Base-by-base conservation (phyloP, 1,140 invertebrate species). In the Papilio polyxenes region DNA sequence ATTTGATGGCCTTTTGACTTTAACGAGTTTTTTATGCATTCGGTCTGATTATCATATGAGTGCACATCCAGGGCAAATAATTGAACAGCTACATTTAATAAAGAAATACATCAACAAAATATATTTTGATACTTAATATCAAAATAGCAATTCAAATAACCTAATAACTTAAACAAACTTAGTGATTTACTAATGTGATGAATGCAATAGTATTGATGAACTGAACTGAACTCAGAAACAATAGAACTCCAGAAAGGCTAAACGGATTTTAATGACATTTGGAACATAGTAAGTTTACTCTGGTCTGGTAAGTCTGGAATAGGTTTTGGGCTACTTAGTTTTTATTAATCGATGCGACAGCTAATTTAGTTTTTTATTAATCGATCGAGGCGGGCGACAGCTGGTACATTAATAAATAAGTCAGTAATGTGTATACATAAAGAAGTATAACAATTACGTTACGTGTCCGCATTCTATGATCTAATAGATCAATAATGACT, bases 401-500 rank as follows among this genome's bases (percentile, higher is more conserved):
- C n/a, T 13, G 6, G 3, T 65, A 31, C 23, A 13, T 65, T 65
- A 37, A 65, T 37, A 72, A 72, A 72, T 72, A 72, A 65, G 23
- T 72, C 65, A 72, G 13, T 40, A 72, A 72, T 72, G 65, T 72
- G 31, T 69, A 69, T 69, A 59, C 56, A 23, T 62, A 62, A 20
- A 62, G 17, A 37, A 72, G 31, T 72, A 72, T 72, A 37, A 72
- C 65, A 72, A 72, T 37, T 72, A 72, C 15, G 65, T 72, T 37
- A 72, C 65, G 65, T 72, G 65, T 72, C 65, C 65, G 65, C 65
- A 31, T 72, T 72, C 65, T 72, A 53, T 77, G 75, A 77, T 77
- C 75, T 77, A 77, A 77, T 77, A 77, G 75, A 53, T 77, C 48
- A 49, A 53, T 77, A 53, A 77, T 77, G 75, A 77, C 75, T 77